Evolutionary conservation across 2,888 invertebrate species (phyloP), one percentile per base, ranked within the genome.

Genomic region (Tenthredo mesomela): DNA sequence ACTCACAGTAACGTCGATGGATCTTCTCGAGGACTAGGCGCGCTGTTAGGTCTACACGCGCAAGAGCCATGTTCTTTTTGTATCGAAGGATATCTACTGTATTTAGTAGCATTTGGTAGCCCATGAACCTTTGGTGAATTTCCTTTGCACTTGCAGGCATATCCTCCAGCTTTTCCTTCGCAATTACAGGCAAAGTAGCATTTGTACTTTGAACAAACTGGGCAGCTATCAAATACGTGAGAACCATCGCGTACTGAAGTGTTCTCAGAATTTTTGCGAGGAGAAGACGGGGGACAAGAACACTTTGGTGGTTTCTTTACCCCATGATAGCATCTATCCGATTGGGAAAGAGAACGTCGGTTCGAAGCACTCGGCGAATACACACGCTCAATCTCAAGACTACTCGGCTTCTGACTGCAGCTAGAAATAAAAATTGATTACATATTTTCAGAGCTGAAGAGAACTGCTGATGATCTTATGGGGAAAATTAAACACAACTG

Each of bases 181-280:
- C 86, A 85, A 3, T 86, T 84, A 15, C 86, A 85, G 29, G 89
- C 87, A 85, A 93, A 93, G 83, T 91, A 92, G 84, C 89, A 91
- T 67, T 90, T 89, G 85, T 93, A 93, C 80, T 89, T 92, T 2
- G 88, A 89, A 85, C 93, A 93, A 71, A 93, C 89, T 1, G 91
- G 89, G 84, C 93, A 93, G 50, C 88, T 90, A 29, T 91, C 91
- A 33, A 89, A 89, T 21, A 88, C 84, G 71, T 89, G 90, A 21
- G 84, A 86, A 85, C 80, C 87, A 15, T 85, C 86, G 43, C 87
- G 87, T 77, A 87, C 73, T 3, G 84, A 78, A 33, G 87, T 85
- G 73, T 83, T 80, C 85, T 87, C 85, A 37, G 70, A 85, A 85
- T 78, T 88, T 65, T 70, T 80, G 61, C 67, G 58, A 54, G 82